A percentile compares a stretch with the other conserved stretches of the same genome.
Evolutionary conservation across 2,888 invertebrate genomes (phyloP).

Genomic region (Drosophila atroscutellata): DNA sequence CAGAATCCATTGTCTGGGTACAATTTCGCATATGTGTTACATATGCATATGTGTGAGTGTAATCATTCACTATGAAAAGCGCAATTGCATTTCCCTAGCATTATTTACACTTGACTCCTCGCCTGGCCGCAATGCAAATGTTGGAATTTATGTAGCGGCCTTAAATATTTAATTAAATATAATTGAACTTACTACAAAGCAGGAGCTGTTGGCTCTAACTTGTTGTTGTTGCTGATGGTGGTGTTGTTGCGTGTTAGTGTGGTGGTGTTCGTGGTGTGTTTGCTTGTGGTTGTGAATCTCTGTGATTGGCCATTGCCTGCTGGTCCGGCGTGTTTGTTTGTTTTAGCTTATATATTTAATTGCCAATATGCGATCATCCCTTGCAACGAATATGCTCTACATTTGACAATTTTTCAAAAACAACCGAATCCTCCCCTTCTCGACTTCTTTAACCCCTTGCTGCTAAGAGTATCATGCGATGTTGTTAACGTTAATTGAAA

Average conservation of each 20-base stretch:
- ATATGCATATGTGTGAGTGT: not conserved
- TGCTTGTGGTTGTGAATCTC: slow-evolving; percentile 31
- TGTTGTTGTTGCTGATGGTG: slow-evolving; percentile 25
- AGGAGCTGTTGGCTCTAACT: slow-evolving; percentile 23
- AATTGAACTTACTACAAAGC: slow-evolving; percentile 70
- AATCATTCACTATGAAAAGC: not conserved
- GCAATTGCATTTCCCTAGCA: slow-evolving; percentile 42
- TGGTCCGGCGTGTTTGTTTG: not conserved
- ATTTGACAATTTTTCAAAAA: slow-evolving; percentile 32
- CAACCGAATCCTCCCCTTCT: not conserved
- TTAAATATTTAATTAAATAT: slow-evolving; percentile 83
- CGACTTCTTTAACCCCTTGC: not conserved
- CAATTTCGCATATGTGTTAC: slow-evolving; percentile 3
- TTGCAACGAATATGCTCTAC: slow-evolving; percentile 9
- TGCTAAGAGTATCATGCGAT: slow-evolving; percentile 34
- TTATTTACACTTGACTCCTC: slow-evolving; percentile 67
- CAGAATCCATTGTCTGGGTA: slow-evolving; percentile 26
- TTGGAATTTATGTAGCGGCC: slow-evolving; percentile 83
- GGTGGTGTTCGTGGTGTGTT: slow-evolving; percentile 18
- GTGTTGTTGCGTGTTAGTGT: slow-evolving; percentile 7
- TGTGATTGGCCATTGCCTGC: slow-evolving; percentile 34
- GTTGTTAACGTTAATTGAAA: slow-evolving; percentile 74
- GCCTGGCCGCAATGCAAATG: slow-evolving; percentile 70
- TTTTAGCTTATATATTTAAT: slow-evolving; percentile 26
- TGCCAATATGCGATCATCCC: slow-evolving; percentile 26